These are phyloP conservation scores for Sinhomidia bicolor DNA, from an alignment of 2,888 invertebrate species.

Conservation along the genomic window DNA sequence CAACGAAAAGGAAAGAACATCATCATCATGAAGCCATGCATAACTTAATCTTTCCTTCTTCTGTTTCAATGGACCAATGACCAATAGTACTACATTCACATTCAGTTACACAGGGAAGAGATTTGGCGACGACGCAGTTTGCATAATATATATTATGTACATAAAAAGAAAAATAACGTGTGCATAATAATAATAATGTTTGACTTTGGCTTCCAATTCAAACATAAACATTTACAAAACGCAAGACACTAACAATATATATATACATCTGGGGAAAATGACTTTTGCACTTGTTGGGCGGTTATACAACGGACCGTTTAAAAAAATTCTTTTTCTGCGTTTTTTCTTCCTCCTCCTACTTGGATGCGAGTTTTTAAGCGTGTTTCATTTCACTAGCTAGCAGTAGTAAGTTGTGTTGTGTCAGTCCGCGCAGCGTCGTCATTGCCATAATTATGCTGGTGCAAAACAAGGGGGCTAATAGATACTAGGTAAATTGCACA, in stretches of 20 bases:
- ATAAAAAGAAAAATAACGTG: neutral
- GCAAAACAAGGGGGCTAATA: no score
- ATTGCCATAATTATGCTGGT: neutral
- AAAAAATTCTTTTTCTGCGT: no score
- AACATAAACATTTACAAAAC: neutral
- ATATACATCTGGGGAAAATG: no score
- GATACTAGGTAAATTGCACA: neutral
- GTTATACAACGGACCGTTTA: neutral
- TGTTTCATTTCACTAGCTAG: neutral
- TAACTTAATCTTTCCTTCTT: conserved; percentile 4
- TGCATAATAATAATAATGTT: neutral
- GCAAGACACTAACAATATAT: no score
- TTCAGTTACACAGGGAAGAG: neutral
- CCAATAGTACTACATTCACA: no score
- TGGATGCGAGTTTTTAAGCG: neutral
- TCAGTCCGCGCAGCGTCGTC: neutral
- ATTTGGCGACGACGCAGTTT: neutral
- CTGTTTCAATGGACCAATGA: neutral
- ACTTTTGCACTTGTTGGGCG: no score
- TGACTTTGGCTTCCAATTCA: neutral
- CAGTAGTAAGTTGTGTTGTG: no score
- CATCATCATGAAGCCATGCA: conserved; percentile 4
- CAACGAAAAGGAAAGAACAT: neutral
- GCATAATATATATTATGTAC: no score
- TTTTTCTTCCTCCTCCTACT: no score